These are phyloP conservation scores for Apolygus lucorum DNA, from an alignment of 1,140 invertebrate species.

Conservation along the genomic window DNA sequence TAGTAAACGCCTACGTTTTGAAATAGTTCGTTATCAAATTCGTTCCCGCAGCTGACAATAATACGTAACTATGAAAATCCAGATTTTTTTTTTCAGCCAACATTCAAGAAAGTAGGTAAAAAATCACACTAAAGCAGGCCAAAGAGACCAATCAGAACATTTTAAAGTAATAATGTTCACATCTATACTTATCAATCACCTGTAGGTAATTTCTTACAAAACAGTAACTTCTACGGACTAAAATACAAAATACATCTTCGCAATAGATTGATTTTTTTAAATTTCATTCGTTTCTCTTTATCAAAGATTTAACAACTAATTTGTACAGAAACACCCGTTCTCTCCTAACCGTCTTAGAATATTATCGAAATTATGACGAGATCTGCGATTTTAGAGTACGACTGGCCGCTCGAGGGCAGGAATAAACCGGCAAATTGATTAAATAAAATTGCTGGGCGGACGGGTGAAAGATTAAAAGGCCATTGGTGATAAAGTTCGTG, in stretches of 20 bases:
- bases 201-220: too few relatives aligned
- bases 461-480: too few relatives aligned
- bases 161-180: background rate
- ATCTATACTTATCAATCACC: too few relatives aligned
- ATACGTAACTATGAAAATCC: too few relatives aligned
- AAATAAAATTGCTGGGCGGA: background rate
- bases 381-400: background rate
- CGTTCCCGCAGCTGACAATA: too few relatives aligned
- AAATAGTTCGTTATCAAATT: too few relatives aligned
- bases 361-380: background rate
- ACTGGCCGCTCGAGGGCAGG: background rate
- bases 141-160: too few relatives aligned
- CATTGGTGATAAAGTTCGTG: too few relatives aligned
- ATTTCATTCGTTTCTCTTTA: background rate
- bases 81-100: too few relatives aligned
- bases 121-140: background rate
- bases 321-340: constrained; percentile 24
- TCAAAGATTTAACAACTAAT: constrained; percentile 2
- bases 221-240: background rate
- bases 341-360: background rate
- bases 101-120: too few relatives aligned
- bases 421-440: background rate
- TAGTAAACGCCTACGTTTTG: too few relatives aligned
- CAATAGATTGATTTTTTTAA: background rate
- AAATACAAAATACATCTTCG: constrained; percentile 11